Conservation (phyloP, 2,797 vertebrate species). For the Petrocephalus schoutedeni region DNA sequence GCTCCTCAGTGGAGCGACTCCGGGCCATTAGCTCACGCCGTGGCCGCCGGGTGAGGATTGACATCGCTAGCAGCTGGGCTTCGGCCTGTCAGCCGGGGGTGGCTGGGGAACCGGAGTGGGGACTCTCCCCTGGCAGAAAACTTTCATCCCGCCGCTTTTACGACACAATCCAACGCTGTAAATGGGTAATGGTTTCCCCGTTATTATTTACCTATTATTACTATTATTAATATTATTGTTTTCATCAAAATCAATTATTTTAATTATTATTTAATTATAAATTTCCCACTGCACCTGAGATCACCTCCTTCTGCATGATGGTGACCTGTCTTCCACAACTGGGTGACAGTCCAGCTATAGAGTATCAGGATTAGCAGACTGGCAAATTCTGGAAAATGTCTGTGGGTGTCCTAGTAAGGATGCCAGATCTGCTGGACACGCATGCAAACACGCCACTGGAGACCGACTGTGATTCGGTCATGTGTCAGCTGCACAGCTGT, state of each 20-base stretch:
- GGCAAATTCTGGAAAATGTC: background rate
- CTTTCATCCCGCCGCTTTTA: background rate
- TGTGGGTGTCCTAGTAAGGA: background rate
- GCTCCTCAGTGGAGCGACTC: conserved; percentile 59
- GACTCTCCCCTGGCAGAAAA: background rate
- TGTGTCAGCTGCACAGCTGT: background rate
- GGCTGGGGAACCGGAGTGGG: background rate
- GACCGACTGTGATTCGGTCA: background rate
- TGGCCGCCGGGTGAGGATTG: conserved; percentile 62
- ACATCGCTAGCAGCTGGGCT: conserved; percentile 66
- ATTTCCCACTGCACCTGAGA: background rate
- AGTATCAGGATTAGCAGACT: background rate
- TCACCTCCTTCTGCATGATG: background rate
- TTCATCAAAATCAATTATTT: background rate
- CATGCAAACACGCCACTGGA: background rate
- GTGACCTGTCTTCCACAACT: background rate
- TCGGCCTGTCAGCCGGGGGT: conserved; percentile 44
- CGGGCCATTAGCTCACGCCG: conserved; percentile 62
- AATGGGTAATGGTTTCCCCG: background rate
- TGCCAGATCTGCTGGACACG: background rate
- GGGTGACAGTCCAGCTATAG: background rate
- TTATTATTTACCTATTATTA: background rate
- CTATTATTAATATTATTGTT: background rate
- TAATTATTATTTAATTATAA: background rate
- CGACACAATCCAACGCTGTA: background rate